A percentile compares a stretch with the other conserved stretches of the same genome.
Evolutionary conservation across 2,888 invertebrate genomes (phyloP).

Genomic region (Leptinotarsa juncta): DNA sequence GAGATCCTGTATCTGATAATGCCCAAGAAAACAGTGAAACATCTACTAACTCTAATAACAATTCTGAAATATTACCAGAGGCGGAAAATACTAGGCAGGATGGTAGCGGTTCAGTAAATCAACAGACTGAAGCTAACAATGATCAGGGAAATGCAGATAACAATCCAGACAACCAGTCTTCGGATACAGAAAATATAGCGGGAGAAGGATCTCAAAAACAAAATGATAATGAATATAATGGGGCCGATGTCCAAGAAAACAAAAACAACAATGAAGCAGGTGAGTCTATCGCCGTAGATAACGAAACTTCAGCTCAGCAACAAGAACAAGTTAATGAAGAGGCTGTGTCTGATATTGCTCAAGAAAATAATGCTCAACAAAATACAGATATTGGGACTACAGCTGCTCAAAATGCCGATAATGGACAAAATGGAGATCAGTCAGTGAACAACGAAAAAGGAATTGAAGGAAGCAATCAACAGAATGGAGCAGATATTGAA

Average conservation of each 20-base stretch:
- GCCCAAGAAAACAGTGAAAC: too few relatives aligned
- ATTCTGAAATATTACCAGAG: not conserved
- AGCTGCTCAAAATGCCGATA: too few relatives aligned
- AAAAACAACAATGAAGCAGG: not conserved
- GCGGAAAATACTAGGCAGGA: not conserved
- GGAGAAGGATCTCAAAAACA: not conserved
- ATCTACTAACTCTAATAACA: too few relatives aligned
- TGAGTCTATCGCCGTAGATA: not conserved
- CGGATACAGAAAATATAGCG: not conserved
- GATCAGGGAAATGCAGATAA: not conserved
- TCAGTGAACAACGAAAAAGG: too few relatives aligned
- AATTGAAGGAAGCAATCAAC: too few relatives aligned
- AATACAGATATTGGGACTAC: too few relatives aligned
- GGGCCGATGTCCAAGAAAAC: not conserved
- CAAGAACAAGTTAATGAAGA: too few relatives aligned
- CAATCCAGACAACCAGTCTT: not conserved
- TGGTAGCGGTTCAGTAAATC: not conserved
- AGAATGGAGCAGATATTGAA: not conserved
- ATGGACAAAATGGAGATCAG: too few relatives aligned
- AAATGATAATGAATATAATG: not conserved
- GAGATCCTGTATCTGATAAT: not conserved
- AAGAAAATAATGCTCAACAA: too few relatives aligned
- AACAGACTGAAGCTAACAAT: not conserved
- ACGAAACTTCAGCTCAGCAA: not conserved
- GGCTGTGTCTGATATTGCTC: too few relatives aligned